Percentiles rank a stretch among this genome's conserved stretches.
phyloP scores from a whole-genome alignment of 2,888 invertebrate species.

The Drosophila barbarae region DNA sequence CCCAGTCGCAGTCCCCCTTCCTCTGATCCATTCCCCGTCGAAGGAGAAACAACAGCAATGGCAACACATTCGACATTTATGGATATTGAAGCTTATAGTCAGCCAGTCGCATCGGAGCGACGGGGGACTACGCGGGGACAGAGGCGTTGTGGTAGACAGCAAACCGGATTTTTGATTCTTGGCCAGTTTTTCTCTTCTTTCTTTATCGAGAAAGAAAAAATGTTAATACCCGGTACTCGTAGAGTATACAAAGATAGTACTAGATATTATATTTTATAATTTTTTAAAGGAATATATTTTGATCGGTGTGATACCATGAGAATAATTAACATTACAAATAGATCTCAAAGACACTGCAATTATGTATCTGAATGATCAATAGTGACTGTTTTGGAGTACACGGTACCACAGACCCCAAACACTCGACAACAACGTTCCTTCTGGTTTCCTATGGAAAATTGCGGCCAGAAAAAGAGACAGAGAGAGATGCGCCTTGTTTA shows the following conservation, averaged over 20 bases:
- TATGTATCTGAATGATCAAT: neutral
- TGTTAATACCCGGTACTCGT: neutral
- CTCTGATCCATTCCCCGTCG: constrained; percentile 21
- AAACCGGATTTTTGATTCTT: constrained; percentile 58
- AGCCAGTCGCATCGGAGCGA: constrained; percentile 44
- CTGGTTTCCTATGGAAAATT: constrained; percentile 50
- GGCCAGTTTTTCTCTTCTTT: constrained; percentile 21
- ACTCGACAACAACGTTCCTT: too few species aligned
- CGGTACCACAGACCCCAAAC: neutral
- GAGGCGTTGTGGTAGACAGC: constrained; percentile 43
- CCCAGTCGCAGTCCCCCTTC: constrained; percentile 8
- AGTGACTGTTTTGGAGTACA: neutral
- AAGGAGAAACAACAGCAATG: constrained; percentile 47
- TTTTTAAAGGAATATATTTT: neutral
- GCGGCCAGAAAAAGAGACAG: constrained; percentile 24
- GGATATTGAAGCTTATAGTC: constrained; percentile 74
- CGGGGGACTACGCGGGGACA: constrained; percentile 1
- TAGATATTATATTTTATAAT: too few species aligned
- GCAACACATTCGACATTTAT: constrained; percentile 69
- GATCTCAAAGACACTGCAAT: too few species aligned
- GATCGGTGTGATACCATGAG: neutral
- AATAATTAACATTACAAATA: neutral
- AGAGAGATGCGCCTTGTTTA: constrained; percentile 23
- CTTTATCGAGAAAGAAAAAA: constrained; percentile 37
- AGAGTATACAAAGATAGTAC: neutral